Percentiles rank a stretch among this genome's conserved stretches.
phyloP scores from a whole-genome alignment of 2,113 vertebrate species.

The Cavia aperea region DNA sequence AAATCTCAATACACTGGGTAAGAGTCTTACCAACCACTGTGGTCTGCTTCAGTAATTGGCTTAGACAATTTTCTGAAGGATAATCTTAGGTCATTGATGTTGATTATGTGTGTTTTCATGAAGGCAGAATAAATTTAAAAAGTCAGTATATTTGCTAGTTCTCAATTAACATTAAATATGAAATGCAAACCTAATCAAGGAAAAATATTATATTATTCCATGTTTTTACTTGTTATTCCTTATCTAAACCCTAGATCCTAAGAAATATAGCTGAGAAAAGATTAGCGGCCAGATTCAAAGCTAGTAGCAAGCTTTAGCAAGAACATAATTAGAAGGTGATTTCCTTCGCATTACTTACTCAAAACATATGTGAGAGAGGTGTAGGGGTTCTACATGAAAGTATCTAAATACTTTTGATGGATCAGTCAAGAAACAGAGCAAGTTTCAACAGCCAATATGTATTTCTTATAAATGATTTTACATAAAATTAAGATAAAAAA shows the following conservation, averaged over 20 bases:
- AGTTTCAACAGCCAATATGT: not conserved
- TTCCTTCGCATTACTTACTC: conserved; percentile 38
- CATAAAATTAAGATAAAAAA: conserved; percentile 12
- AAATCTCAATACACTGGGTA: not conserved
- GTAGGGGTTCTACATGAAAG: conserved; percentile 39
- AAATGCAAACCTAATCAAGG: conserved; percentile 29
- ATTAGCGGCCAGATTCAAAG: conserved; percentile 59
- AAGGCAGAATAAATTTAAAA: conserved; percentile 46
- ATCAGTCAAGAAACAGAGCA: conserved; percentile 54
- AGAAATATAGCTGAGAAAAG: conserved; percentile 36
- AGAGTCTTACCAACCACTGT: not conserved
- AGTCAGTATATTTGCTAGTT: conserved; percentile 23
- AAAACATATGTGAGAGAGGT: conserved; percentile 48
- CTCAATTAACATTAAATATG: conserved; percentile 26
- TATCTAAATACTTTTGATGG: conserved; percentile 37
- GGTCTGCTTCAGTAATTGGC: not conserved
- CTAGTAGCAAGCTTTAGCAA: not conserved
- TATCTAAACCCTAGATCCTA: conserved; percentile 52
- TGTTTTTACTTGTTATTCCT: conserved; percentile 48
- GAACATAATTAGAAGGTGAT: conserved; percentile 44
- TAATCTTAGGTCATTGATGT: not conserved
- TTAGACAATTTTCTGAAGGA: not conserved
- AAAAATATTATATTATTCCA: conserved; percentile 8
- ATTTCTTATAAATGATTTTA: conserved; percentile 35
- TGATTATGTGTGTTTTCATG: not conserved